Evolutionary conservation across 2,797 vertebrate genomes (phyloP), one percentile per base, ranked within the genome.

Genomic region (Mallotus villosus): DNA sequence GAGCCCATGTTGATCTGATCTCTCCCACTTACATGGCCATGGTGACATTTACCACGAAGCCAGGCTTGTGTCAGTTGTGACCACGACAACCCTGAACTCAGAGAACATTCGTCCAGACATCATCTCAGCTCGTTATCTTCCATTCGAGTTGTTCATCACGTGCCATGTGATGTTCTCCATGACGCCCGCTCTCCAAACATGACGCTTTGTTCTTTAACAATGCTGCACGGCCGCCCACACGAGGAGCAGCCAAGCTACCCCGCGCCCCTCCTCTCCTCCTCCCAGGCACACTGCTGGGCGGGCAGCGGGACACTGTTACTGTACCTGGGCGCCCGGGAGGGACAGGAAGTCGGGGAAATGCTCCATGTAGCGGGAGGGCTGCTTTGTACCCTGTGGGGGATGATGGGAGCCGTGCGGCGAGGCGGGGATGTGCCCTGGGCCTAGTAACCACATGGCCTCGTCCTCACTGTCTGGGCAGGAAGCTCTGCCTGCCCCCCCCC

Each of bases 331-430:
- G 55, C 73, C 73, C 79, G 11, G 74, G 61, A 17, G 80, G 74
- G 16, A 74, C 78, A 89, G 85, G 87, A 88, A 88, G 82, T 82
- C 87, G 41, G 41, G 92, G 87, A 92, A 91, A 87, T 81, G 75
- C 81, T 87, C 70, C 51, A 78, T 80, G 66, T 84, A 75, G 87
- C 85, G 60, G 79, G 80, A n/a, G n/a, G 41, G 80, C 73, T 75
- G 75, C 87, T 91, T 91, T 91, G 87, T 90, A 88, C 87, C 81
- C 84, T 55, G 81, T 74, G 81, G 87, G 89, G 86, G 88, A 84
- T 89, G 88, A 89, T 87, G 77, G 88, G 85, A 79, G 25, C 22
- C 84, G 71, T 87, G 86, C 75, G 27, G 84, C 62, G 86, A 87
- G 85, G 76, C 68, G 57, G 79, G 78, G 85, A 87, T 73, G 77